Percentiles rank a stretch among this genome's conserved stretches.
Conservation (phyloP, 1,140 invertebrate genomes). For the Zaprionus inermis region DNA sequence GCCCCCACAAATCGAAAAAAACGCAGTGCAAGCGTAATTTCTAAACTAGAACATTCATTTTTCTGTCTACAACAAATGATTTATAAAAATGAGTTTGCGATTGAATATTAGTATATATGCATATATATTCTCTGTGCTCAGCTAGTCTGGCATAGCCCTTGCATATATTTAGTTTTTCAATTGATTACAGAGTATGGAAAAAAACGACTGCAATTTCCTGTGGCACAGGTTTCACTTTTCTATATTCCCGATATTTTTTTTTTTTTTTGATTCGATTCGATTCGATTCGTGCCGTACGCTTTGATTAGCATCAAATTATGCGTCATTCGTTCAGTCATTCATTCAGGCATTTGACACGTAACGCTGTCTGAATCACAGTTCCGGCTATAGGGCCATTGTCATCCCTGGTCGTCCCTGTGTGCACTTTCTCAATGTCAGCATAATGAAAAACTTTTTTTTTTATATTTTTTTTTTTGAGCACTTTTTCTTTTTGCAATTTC, state of each 20-base stretch:
- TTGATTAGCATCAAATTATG: constrained; percentile 57
- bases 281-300: constrained; percentile 7
- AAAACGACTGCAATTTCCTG: constrained; percentile 62
- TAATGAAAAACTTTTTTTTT: constrained; percentile 55
- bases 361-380: neutral
- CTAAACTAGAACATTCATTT: too few species aligned
- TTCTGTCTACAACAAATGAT: too few species aligned
- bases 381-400: constrained; percentile 2
- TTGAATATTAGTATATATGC: too few species aligned
- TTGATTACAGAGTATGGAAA: constrained; percentile 13
- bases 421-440: constrained; percentile 65
- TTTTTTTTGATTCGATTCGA: neutral
- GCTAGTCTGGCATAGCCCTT: neutral
- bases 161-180: neutral
- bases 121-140: neutral
- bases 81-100: too few species aligned
- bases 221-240: constrained; percentile 35
- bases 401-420: neutral
- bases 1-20: too few species aligned
- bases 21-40: too few species aligned
- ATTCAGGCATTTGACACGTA: constrained; percentile 30
- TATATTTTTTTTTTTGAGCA: neutral
- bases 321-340: constrained; percentile 35
- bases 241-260: constrained; percentile 2
- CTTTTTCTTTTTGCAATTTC: constrained; percentile 24